Evolutionary conservation across 1,140 invertebrate genomes (phyloP).

Genomic region (Cydia strobilella): DNA sequence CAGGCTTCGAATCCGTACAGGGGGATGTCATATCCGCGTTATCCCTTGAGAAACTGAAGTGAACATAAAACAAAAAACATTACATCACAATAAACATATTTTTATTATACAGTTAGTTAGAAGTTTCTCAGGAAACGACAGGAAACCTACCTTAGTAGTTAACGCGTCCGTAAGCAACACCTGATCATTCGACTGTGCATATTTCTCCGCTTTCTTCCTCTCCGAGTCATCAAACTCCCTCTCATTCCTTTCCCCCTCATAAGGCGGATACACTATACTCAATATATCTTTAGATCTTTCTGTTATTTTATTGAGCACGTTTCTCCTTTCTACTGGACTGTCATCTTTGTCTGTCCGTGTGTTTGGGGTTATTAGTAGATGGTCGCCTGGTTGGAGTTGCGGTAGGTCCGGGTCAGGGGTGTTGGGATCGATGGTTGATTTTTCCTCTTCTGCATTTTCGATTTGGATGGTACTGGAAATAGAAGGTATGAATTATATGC

Average conservation of each 20-base stretch:
- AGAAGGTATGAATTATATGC: neutral
- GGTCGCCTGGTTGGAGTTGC: constrained; percentile 79
- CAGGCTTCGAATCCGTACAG: too few relatives aligned
- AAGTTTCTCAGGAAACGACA: too few relatives aligned
- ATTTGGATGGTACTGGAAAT: constrained; percentile 30
- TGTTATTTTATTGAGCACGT: constrained; percentile 84
- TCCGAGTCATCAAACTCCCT: constrained; percentile 78
- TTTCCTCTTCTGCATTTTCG: constrained; percentile 42
- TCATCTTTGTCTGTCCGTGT: constrained; percentile 79
- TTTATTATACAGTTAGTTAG: too few relatives aligned
- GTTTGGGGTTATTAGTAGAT: constrained; percentile 76
- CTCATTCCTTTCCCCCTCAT: constrained; percentile 76
- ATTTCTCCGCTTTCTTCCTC: constrained; percentile 78
- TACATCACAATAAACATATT: too few relatives aligned
- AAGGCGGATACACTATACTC: constrained; percentile 83
- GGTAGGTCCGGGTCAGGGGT: constrained; percentile 59
- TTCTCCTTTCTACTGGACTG: constrained; percentile 85
- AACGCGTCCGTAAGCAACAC: constrained; percentile 64
- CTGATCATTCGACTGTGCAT: constrained; percentile 70
- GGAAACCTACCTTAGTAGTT: constrained; percentile 46
- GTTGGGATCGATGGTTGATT: constrained; percentile 38
- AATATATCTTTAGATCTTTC: constrained; percentile 86
- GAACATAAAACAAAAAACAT: too few relatives aligned
- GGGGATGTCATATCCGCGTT: too few relatives aligned
- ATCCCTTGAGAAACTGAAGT: too few relatives aligned